Evolutionary conservation across 2,797 vertebrate species (phyloP).

Genomic region (Phaenicophaeus curvirostris): DNA sequence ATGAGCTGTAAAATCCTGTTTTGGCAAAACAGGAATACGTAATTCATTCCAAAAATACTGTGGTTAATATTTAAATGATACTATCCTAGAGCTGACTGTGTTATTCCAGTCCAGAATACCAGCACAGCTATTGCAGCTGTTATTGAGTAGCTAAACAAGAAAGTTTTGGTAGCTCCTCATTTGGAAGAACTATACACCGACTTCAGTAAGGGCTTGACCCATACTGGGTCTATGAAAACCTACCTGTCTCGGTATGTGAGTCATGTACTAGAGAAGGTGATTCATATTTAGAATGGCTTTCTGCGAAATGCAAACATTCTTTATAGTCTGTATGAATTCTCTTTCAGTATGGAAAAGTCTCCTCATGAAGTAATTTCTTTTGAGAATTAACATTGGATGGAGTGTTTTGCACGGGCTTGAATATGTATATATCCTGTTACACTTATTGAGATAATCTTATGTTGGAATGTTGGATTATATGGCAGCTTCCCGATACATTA

Average conservation of each 20-base stretch:
- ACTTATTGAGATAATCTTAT: neutral
- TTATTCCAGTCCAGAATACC: neutral
- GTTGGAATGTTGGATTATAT: neutral
- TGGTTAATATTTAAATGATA: neutral
- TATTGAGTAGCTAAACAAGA: neutral
- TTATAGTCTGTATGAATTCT: neutral
- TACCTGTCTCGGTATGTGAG: neutral
- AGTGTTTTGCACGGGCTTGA: neutral
- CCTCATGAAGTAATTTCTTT: neutral
- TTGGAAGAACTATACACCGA: neutral
- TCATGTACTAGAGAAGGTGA: neutral
- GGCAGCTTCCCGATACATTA: neutral
- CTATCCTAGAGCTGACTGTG: neutral
- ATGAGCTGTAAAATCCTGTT: neutral
- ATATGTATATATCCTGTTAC: neutral
- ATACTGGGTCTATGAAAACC: neutral
- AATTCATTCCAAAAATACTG: slow-evolving; percentile 4
- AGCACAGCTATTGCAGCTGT: neutral
- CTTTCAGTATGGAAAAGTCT: neutral
- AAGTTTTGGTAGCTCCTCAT: neutral
- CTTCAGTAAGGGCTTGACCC: neutral
- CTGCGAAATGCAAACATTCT: neutral
- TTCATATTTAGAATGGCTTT: neutral
- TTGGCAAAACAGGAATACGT: neutral
- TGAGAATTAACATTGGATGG: neutral